Evolutionary conservation across 2,113 vertebrate genomes (phyloP).

Genomic region (Hyla sarda): DNA sequence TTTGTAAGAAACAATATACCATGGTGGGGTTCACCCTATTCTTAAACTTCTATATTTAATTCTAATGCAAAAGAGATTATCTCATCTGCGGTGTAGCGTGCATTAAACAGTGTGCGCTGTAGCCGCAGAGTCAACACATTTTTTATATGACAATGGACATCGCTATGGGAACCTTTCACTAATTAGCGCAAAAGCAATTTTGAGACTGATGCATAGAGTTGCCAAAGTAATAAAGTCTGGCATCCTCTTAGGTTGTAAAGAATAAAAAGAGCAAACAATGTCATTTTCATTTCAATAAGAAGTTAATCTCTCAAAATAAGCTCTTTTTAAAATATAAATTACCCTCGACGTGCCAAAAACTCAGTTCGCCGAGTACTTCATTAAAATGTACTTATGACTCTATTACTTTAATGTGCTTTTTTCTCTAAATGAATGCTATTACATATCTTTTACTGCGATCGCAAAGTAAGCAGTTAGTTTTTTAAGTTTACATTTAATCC

Average conservation of each 20-base stretch:
- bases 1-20: neutral
- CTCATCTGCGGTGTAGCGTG: neutral
- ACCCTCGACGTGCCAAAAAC: accelerated
- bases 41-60: neutral
- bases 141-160: conserved; percentile 15
- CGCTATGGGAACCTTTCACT: neutral
- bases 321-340: conserved; percentile 41
- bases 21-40: neutral
- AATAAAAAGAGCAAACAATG: conserved; percentile 33
- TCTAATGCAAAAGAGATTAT: neutral
- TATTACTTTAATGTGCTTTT: accelerated
- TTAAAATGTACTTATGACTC: neutral
- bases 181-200: neutral
- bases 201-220: neutral
- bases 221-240: conserved; percentile 1
- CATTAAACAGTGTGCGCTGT: neutral
- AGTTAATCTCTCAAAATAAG: conserved; percentile 53
- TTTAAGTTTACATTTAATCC: neutral
- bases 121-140: neutral
- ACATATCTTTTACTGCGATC: neutral
- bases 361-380: neutral
- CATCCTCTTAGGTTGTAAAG: conserved; percentile 41
- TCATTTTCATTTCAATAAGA: conserved; percentile 50
- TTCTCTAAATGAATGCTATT: neutral
- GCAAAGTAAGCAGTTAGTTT: conserved; percentile 11